These are phyloP conservation scores for Calephelis virginiensis DNA, from an alignment of 1,140 invertebrate species.

Conservation along the genomic window DNA sequence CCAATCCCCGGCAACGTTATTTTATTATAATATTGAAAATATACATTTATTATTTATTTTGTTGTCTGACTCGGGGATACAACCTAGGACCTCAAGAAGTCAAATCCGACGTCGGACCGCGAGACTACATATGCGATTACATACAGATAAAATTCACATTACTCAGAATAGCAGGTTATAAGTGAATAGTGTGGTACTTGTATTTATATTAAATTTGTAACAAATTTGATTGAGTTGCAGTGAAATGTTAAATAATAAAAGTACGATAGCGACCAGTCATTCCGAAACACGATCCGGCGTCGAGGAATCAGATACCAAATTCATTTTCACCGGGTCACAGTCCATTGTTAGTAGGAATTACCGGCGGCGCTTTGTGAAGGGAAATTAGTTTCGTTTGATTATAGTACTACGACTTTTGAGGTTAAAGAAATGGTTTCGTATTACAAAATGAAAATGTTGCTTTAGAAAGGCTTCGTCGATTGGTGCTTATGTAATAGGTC, in stretches of 20 bases:
- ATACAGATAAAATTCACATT: too few species aligned
- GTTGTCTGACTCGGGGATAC: too few species aligned
- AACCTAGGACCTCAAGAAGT: too few species aligned
- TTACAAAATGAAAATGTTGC: not conserved
- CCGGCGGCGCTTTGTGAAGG: conserved; percentile 24
- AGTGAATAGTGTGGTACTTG: not conserved
- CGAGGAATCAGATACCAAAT: conserved; percentile 25
- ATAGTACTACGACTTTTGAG: conserved; percentile 6
- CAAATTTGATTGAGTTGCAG: not conserved
- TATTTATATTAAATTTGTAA: not conserved
- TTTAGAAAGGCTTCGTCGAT: not conserved
- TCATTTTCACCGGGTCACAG: conserved; percentile 23
- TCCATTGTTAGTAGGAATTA: conserved; percentile 32
- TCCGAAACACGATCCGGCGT: not conserved
- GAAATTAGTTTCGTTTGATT: conserved; percentile 32
- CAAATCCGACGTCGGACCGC: too few species aligned
- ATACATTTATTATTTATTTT: too few species aligned
- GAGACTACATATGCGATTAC: too few species aligned
- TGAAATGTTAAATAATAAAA: not conserved
- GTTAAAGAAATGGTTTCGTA: not conserved
- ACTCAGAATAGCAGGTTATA: too few species aligned
- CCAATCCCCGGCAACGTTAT: too few species aligned
- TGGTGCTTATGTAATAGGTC: not conserved
- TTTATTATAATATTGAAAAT: too few species aligned
- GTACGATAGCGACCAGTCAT: not conserved